These are phyloP conservation scores for Bathynomus jamesi DNA, from an alignment of 1,140 invertebrate species.

Conservation along the genomic window DNA sequence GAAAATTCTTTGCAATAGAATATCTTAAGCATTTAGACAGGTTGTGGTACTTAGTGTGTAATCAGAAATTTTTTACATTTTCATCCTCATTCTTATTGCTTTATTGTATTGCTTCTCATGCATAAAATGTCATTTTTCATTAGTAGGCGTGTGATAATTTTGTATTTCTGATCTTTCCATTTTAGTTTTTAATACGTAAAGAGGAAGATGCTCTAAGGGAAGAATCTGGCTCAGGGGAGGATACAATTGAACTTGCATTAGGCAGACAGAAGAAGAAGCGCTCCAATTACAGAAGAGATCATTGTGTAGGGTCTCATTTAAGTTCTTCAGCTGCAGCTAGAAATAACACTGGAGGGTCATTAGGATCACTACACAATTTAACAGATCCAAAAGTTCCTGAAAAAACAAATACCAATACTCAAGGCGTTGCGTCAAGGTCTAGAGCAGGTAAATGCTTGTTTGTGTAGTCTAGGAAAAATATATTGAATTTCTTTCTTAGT, in stretches of 20 bases:
- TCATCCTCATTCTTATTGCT: too few species aligned
- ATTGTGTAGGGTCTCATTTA: not conserved
- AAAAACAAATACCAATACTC: slow-evolving; percentile 13
- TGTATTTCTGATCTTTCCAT: too few species aligned
- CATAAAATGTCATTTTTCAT: too few species aligned
- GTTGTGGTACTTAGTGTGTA: too few species aligned
- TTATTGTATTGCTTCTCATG: too few species aligned
- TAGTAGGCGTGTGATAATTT: too few species aligned
- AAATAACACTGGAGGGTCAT: slow-evolving; percentile 21
- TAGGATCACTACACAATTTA: slow-evolving; percentile 23
- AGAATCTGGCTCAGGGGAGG: slow-evolving; percentile 23
- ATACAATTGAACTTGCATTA: slow-evolving; percentile 11
- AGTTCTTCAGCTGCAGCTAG: slow-evolving; percentile 12
- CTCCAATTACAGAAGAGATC: slow-evolving; percentile 6
- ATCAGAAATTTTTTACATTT: too few species aligned
- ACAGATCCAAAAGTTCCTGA: slow-evolving; percentile 19
- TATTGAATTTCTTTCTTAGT: too few species aligned
- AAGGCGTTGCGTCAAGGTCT: slow-evolving; percentile 24
- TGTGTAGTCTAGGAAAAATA: too few species aligned
- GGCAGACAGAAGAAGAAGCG: slow-evolving; percentile 18
- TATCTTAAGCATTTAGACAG: too few species aligned
- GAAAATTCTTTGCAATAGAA: too few species aligned
- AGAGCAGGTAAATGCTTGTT: slow-evolving; percentile 26
- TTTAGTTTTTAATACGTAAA: slow-evolving; percentile 16
- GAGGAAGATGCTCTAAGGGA: slow-evolving; percentile 27